These are phyloP conservation scores for Meriones psammophilus DNA, from an alignment of 2,797 vertebrate species.

Conservation along the genomic window DNA sequence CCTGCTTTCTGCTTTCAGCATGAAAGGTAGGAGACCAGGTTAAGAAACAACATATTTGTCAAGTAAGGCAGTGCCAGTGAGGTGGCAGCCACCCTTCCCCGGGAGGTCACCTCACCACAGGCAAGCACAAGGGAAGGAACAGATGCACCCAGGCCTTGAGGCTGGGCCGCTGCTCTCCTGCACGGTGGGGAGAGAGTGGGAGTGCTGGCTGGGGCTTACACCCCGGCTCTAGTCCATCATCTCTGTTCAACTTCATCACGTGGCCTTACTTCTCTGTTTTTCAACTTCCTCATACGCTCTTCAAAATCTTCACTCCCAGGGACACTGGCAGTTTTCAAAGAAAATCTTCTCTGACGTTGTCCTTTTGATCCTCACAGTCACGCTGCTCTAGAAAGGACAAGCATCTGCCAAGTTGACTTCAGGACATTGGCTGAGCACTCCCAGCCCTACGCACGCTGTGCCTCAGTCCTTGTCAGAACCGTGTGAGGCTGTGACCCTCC, in stretches of 20 bases:
- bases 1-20: neutral
- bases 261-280: neutral
- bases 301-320: neutral
- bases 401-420: neutral
- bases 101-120: fast-evolving
- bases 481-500: neutral
- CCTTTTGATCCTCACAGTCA: neutral
- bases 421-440: neutral
- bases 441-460: neutral
- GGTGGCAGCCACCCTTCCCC: neutral
- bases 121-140: too few species aligned
- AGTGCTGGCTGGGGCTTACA: neutral
- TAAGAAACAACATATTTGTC: neutral
- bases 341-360: neutral
- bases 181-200: neutral
- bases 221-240: neutral
- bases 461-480: neutral
- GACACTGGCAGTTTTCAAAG: neutral
- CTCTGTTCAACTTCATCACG: neutral
- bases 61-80: neutral
- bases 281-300: neutral
- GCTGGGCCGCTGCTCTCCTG: neutral
- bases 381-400: neutral
- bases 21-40: neutral
- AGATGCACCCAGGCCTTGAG: neutral